Conservation (phyloP, 2,113 vertebrate species). For the Urocitellus parryii region DNA sequence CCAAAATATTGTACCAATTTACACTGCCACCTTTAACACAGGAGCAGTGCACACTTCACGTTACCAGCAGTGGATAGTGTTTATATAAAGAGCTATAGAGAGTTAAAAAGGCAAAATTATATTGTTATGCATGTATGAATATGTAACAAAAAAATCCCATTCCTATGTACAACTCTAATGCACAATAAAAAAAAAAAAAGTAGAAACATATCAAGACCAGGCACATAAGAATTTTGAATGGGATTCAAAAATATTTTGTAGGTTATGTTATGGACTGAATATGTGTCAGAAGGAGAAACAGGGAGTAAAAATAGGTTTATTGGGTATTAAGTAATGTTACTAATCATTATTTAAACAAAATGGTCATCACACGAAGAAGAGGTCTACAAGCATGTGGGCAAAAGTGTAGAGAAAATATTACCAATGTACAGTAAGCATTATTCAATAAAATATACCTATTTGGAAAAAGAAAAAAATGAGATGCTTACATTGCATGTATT, state of each 20-base stretch:
- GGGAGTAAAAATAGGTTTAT: background rate
- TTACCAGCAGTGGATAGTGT: too few species aligned
- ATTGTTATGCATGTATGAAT: too few species aligned
- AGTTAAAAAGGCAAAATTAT: too few species aligned
- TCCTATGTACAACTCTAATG: too few species aligned
- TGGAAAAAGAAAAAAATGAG: conserved; percentile 49
- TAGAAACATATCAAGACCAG: background rate
- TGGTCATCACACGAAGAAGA: background rate
- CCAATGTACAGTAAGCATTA: background rate
- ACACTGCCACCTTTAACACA: too few species aligned
- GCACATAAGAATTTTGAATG: background rate
- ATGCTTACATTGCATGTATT: background rate
- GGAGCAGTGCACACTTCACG: too few species aligned
- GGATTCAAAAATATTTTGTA: background rate
- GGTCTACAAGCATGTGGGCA: background rate
- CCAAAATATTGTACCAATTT: too few species aligned
- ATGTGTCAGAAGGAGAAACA: background rate
- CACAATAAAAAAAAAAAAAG: too few species aligned
- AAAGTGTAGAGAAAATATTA: background rate
- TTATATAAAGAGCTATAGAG: too few species aligned
- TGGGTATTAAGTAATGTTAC: background rate
- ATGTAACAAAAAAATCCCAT: too few species aligned
- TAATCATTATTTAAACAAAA: background rate
- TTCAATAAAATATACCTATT: background rate
- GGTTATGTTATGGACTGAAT: background rate